These are phyloP conservation scores for Drosophila mettleri DNA, from an alignment of 2,888 invertebrate species.

Conservation along the genomic window DNA sequence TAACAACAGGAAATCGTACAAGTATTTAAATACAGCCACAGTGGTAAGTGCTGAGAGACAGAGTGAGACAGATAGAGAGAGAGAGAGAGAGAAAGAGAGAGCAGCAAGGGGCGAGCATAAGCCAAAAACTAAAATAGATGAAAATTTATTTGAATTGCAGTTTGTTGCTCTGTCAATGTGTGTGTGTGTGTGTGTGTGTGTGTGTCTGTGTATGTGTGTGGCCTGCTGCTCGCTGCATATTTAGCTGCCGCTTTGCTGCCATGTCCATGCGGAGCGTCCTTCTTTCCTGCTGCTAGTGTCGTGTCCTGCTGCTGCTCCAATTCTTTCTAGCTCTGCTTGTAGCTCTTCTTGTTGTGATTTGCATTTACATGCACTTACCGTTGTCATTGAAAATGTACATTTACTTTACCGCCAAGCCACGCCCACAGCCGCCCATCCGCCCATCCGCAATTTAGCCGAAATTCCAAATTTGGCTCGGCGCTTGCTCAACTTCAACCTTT, in stretches of 20 bases:
- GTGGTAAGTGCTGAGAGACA: slow-evolving; percentile 56
- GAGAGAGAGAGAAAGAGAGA: not conserved
- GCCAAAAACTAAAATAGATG: slow-evolving; percentile 72
- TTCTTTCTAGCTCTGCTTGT: slow-evolving; percentile 7
- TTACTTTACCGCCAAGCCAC: slow-evolving; percentile 44
- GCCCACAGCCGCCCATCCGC: not conserved
- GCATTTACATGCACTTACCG: slow-evolving; percentile 81
- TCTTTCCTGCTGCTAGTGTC: not conserved
- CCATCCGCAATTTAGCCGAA: slow-evolving; percentile 5
- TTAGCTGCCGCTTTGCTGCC: slow-evolving; percentile 32
- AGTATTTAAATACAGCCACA: slow-evolving; percentile 77
- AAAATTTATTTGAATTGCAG: slow-evolving; percentile 72
- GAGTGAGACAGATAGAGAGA: not conserved
- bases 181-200: slow-evolving; percentile 20
- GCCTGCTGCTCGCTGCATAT: slow-evolving; percentile 30
- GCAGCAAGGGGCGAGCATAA: slow-evolving; percentile 32
- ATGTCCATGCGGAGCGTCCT: not conserved
- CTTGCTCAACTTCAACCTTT: slow-evolving; percentile 60
- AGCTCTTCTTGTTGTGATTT: slow-evolving; percentile 22
- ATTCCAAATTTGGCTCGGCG: slow-evolving; percentile 49
- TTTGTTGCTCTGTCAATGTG: slow-evolving; percentile 18
- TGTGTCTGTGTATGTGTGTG: slow-evolving; percentile 5
- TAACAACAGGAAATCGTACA: slow-evolving; percentile 80
- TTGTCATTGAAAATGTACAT: slow-evolving; percentile 79
- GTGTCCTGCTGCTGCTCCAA: slow-evolving; percentile 3